phyloP scores from a whole-genome alignment of 2,888 invertebrate genomes.

The Tetramorium bicarinatum region DNA sequence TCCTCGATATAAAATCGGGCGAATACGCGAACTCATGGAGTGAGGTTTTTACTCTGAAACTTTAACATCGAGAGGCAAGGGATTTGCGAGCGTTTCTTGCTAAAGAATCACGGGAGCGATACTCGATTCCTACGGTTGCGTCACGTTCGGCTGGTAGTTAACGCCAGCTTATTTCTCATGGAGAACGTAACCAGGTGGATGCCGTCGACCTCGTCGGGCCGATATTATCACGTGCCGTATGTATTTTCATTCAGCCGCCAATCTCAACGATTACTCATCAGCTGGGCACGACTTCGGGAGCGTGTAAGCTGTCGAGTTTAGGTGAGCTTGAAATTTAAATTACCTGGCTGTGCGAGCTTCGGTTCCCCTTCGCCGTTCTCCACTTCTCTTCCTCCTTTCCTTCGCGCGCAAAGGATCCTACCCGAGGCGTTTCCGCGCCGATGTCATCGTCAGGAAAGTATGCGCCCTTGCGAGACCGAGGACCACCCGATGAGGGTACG shows the following conservation, averaged over 20 bases:
- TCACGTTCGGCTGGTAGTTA: constrained; percentile 11
- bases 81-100: neutral
- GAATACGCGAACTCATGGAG: neutral
- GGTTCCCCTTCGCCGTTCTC: neutral
- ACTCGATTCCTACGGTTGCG: constrained; percentile 9
- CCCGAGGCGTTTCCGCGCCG: constrained; percentile 36
- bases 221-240: constrained; percentile 31
- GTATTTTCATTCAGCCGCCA: constrained; percentile 29
- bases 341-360: neutral
- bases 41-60: neutral
- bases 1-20: too few species aligned
- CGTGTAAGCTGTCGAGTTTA: neutral
- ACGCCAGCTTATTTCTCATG: constrained; percentile 21
- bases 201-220: constrained; percentile 42
- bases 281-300: neutral
- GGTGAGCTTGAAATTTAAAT: neutral
- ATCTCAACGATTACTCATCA: constrained; percentile 9
- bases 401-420: constrained; percentile 28
- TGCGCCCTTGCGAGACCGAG: neutral
- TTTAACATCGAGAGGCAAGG: neutral
- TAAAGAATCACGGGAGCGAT: constrained; percentile 19
- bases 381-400: neutral
- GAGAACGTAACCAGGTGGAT: constrained; percentile 34
- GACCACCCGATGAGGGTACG: neutral
- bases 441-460: constrained; percentile 56